These are phyloP conservation scores for Pachypeltis micranthus DNA, from an alignment of 1,140 invertebrate species.

Conservation along the genomic window DNA sequence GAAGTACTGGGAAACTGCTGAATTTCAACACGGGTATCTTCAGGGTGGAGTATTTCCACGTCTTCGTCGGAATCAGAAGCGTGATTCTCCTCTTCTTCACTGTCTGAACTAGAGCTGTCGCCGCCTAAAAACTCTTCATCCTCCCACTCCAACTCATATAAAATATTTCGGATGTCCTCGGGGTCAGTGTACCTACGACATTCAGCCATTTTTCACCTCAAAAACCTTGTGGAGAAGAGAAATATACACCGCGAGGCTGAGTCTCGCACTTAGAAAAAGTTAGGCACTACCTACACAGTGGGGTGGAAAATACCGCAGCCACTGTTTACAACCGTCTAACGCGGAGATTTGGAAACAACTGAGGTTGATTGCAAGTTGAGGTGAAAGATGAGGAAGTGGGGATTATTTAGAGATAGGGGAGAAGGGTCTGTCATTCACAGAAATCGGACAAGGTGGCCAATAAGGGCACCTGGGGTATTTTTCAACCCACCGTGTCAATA, in stretches of 20 bases:
- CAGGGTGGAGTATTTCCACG: too few relatives aligned
- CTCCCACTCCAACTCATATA: neutral
- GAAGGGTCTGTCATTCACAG: neutral
- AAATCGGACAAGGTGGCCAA: neutral
- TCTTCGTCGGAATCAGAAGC: conserved; percentile 2
- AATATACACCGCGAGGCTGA: neutral
- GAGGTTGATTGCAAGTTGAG: neutral
- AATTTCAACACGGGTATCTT: too few relatives aligned
- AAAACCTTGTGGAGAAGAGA: too few relatives aligned
- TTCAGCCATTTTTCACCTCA: neutral
- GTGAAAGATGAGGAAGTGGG: neutral
- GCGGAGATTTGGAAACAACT: neutral
- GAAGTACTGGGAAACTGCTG: neutral
- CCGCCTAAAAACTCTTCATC: neutral
- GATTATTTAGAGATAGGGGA: neutral
- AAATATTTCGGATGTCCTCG: neutral
- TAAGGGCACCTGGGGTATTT: neutral
- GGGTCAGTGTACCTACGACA: neutral
- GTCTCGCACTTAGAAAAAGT: neutral
- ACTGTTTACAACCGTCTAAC: neutral
- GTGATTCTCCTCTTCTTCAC: neutral
- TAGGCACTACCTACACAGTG: neutral
- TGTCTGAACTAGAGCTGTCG: neutral
- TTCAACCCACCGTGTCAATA: too few relatives aligned
- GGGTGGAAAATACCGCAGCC: conserved; percentile 3